Percentiles rank a stretch among this genome's conserved stretches.
Conservation (phyloP, 2,888 invertebrate species). For the Coelinius sp. region DNA sequence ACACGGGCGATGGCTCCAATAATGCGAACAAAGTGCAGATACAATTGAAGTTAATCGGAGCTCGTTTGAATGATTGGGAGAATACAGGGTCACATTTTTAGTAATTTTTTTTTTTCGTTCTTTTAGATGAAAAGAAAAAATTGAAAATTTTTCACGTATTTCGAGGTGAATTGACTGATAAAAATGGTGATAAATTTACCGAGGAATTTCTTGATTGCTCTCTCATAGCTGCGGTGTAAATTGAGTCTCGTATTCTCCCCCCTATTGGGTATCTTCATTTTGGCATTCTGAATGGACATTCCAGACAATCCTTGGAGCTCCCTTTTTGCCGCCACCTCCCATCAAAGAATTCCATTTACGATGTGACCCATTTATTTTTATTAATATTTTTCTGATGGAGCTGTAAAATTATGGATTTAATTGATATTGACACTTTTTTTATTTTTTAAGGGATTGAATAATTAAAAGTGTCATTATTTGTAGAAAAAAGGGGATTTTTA, state of each 20-base stretch:
- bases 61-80: slow-evolving; percentile 27
- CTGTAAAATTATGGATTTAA: neutral
- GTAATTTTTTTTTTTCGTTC: neutral
- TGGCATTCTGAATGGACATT: neutral
- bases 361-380: slow-evolving; percentile 1
- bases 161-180: neutral
- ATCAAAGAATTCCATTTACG: neutral
- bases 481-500: neutral
- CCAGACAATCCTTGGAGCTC: neutral
- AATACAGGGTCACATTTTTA: neutral
- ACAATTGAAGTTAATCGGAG: slow-evolving; percentile 50
- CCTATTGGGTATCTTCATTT: neutral
- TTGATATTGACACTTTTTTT: neutral
- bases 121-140: neutral
- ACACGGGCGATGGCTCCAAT: neutral
- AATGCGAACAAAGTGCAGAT: slow-evolving; percentile 46
- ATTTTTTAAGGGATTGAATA: neutral
- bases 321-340: neutral
- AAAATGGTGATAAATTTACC: neutral
- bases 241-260: neutral
- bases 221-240: neutral
- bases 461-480: too few species aligned
- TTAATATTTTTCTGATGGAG: neutral
- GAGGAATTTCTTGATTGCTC: slow-evolving; percentile 25
- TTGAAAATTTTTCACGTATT: neutral